Conservation (phyloP, 1,140 invertebrate species). For the Drosophila subpulchrella region DNA sequence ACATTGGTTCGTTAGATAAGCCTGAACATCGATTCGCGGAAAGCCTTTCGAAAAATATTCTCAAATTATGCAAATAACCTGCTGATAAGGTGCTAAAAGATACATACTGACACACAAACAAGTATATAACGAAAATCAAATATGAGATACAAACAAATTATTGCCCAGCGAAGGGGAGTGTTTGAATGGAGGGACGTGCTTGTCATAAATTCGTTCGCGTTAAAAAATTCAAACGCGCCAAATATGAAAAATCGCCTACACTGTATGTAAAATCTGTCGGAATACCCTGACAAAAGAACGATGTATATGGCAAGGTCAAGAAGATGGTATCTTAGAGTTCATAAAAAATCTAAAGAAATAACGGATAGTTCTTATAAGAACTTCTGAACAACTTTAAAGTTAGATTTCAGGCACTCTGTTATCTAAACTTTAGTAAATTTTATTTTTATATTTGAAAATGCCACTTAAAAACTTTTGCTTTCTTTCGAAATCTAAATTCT, state of each 20-base stretch:
- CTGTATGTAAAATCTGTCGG: slow-evolving; percentile 45
- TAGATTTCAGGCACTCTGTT: too few relatives aligned
- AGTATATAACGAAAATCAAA: slow-evolving; percentile 27
- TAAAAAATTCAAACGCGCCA: slow-evolving; percentile 57
- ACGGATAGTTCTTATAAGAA: too few relatives aligned
- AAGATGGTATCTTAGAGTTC: not conserved
- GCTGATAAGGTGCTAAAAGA: slow-evolving; percentile 69
- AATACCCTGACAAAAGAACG: slow-evolving; percentile 19
- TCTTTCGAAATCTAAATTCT: too few relatives aligned
- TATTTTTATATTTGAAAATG: too few relatives aligned
- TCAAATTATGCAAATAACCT: slow-evolving; percentile 64
- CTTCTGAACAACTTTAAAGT: too few relatives aligned
- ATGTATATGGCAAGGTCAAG: not conserved
- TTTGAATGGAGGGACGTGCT: slow-evolving; percentile 29
- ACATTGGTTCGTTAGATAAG: slow-evolving; percentile 19
- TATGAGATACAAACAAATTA: slow-evolving; percentile 45
- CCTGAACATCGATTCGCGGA: slow-evolving; percentile 25
- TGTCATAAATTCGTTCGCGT: slow-evolving; percentile 55
- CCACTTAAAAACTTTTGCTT: too few relatives aligned
- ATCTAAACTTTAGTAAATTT: too few relatives aligned
- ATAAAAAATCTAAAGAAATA: too few relatives aligned
- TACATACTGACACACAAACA: not conserved
- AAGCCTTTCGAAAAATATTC: slow-evolving; percentile 33
- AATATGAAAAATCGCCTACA: slow-evolving; percentile 58
- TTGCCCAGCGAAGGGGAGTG: not conserved